These are phyloP conservation scores for Tupiocoris notatus DNA, from an alignment of 2,888 invertebrate genomes.

Conservation along the genomic window DNA sequence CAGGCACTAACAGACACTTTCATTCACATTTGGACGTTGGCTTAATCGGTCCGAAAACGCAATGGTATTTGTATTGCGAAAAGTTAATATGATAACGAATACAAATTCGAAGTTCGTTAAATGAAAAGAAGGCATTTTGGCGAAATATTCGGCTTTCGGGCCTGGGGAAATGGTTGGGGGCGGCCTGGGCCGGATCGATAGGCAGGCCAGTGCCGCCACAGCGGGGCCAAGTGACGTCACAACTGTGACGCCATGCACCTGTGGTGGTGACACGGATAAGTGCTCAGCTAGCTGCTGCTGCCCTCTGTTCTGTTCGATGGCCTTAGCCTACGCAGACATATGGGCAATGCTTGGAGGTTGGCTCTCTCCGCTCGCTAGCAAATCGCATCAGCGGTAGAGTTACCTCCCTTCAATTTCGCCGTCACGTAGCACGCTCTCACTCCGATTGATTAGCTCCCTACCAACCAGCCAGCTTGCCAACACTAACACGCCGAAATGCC, in stretches of 20 bases:
- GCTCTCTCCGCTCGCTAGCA: background rate
- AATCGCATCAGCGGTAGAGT: background rate
- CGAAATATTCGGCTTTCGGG: background rate
- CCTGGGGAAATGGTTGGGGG: background rate
- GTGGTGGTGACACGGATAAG: background rate
- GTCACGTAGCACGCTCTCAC: background rate
- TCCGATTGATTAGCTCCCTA: background rate
- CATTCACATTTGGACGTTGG: no score
- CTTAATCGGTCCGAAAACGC: no score
- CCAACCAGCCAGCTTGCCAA: background rate
- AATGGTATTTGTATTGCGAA: no score
- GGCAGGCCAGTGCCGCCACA: background rate
- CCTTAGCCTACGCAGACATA: background rate
- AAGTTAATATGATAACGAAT: no score
- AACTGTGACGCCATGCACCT: background rate
- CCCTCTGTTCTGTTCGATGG: background rate
- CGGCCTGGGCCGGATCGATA: background rate
- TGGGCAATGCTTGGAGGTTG: background rate
- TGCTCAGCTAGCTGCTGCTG: background rate
- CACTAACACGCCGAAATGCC: no score
- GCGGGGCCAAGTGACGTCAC: background rate
- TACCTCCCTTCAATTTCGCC: background rate
- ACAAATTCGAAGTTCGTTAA: no score
- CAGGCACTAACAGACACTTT: no score
- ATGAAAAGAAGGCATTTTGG: background rate